Evolutionary conservation across 2,888 invertebrate genomes (phyloP).

Genomic region (Drosophila meridionalis): DNA sequence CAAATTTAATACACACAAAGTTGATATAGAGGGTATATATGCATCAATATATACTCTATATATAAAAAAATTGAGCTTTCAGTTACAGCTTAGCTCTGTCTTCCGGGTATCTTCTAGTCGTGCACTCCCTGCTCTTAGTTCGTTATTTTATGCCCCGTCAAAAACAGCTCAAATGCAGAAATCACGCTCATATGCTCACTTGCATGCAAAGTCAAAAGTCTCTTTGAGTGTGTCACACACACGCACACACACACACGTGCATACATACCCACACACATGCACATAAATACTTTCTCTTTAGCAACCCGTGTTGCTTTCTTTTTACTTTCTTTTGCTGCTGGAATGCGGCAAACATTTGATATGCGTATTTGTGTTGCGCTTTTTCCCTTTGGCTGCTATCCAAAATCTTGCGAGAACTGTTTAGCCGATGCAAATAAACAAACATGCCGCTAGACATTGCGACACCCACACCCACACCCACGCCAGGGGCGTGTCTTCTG

Average conservation of each 20-base stretch:
- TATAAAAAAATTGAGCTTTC: no score
- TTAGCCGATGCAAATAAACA: slow-evolving; percentile 76
- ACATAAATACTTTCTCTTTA: slow-evolving; percentile 18
- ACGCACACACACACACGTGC: not conserved
- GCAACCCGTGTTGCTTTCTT: slow-evolving; percentile 24
- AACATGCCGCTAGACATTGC: slow-evolving; percentile 42
- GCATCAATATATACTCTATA: no score
- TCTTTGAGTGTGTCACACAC: slow-evolving; percentile 61
- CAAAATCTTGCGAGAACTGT: slow-evolving; percentile 62
- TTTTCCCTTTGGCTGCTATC: slow-evolving; percentile 65
- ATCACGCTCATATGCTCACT: slow-evolving; percentile 82
- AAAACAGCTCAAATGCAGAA: slow-evolving; percentile 60
- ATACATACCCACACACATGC: not conserved
- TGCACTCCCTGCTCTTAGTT: not conserved
- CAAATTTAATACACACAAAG: no score
- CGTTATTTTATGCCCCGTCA: slow-evolving; percentile 1
- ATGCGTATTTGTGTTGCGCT: slow-evolving; percentile 80
- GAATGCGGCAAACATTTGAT: slow-evolving; percentile 66
- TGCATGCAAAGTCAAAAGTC: slow-evolving; percentile 81
- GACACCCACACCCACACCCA: not conserved
- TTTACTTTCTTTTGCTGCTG: slow-evolving; percentile 16
- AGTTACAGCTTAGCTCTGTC: not conserved
- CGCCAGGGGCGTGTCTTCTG: slow-evolving; percentile 3
- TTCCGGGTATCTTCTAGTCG: not conserved
- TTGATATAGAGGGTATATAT: no score